phyloP scores from a whole-genome alignment of 2,113 vertebrate species.

The Sturnira hondurensis region DNA sequence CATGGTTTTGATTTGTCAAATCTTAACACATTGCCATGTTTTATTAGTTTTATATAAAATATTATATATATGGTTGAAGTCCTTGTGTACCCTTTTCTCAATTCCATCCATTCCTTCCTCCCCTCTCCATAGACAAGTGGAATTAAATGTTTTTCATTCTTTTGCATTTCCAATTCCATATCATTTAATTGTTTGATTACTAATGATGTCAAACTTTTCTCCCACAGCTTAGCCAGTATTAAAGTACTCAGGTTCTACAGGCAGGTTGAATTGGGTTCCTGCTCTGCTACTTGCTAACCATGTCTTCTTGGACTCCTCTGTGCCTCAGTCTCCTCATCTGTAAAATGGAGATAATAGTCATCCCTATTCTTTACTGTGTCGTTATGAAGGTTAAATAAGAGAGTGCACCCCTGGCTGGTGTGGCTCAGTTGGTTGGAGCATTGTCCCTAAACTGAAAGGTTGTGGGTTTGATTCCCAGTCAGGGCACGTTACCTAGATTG shows the following conservation, averaged over 20 bases:
- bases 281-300: not conserved
- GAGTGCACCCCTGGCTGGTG: too few species aligned
- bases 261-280: not conserved
- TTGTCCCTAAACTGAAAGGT: too few species aligned
- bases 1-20: not conserved
- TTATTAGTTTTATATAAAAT: not conserved
- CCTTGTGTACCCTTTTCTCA: not conserved
- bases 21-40: not conserved
- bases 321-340: not conserved
- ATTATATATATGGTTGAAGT: not conserved
- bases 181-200: not conserved
- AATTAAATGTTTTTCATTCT: not conserved
- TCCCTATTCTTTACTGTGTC: not conserved
- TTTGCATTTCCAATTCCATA: not conserved
- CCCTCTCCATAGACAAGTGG: not conserved
- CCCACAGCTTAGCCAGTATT: not conserved
- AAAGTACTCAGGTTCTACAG: not conserved
- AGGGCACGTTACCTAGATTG: too few species aligned
- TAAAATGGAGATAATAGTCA: not conserved
- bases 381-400: not conserved
- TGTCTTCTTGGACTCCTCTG: not conserved
- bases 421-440: too few species aligned
- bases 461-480: too few species aligned
- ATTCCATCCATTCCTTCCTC: not conserved
- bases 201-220: not conserved